Conservation (phyloP, 2,888 invertebrate species). For the Liodrosophila aerea region DNA sequence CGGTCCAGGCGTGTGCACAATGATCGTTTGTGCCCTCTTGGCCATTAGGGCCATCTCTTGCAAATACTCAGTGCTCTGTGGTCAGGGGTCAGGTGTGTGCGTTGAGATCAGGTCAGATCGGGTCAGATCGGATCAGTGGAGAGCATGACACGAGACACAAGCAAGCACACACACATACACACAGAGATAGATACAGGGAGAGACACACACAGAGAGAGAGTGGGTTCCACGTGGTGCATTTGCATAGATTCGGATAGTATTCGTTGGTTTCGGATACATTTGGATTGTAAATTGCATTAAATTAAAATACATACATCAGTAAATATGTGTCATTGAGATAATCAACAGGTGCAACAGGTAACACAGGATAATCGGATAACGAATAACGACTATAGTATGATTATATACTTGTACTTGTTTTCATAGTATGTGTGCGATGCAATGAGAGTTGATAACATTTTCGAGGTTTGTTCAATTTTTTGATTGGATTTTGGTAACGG, state of each 20-base stretch:
- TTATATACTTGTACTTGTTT: slow-evolving; percentile 1
- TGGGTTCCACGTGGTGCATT: slow-evolving; percentile 20
- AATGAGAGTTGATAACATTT: slow-evolving; percentile 16
- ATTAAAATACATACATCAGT: slow-evolving; percentile 47
- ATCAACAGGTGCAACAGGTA: slow-evolving; percentile 14
- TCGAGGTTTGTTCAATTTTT: no score
- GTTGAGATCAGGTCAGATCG: not conserved
- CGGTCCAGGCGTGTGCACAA: slow-evolving; percentile 78
- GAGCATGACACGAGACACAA: slow-evolving; percentile 2
- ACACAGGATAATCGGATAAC: slow-evolving; percentile 14
- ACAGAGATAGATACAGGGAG: no score
- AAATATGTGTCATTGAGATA: slow-evolving; percentile 13
- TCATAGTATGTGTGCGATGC: slow-evolving; percentile 24
- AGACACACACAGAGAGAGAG: not conserved
- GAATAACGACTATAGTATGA: slow-evolving; percentile 21
- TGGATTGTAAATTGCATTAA: slow-evolving; percentile 62
- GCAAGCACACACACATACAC: no score
- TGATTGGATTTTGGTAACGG: slow-evolving; percentile 26
- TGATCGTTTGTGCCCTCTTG: slow-evolving; percentile 80
- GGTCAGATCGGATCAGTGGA: not conserved
- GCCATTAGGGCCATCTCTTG: slow-evolving; percentile 81
- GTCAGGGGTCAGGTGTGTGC: not conserved
- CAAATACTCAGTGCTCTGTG: slow-evolving; percentile 80
- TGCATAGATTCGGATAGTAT: slow-evolving; percentile 10
- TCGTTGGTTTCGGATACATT: slow-evolving; percentile 11